A percentile compares a stretch with the other conserved stretches of the same genome.
These are phyloP conservation scores for Tachina lurida DNA, from an alignment of 2,888 invertebrate genomes.

Conservation along the genomic window DNA sequence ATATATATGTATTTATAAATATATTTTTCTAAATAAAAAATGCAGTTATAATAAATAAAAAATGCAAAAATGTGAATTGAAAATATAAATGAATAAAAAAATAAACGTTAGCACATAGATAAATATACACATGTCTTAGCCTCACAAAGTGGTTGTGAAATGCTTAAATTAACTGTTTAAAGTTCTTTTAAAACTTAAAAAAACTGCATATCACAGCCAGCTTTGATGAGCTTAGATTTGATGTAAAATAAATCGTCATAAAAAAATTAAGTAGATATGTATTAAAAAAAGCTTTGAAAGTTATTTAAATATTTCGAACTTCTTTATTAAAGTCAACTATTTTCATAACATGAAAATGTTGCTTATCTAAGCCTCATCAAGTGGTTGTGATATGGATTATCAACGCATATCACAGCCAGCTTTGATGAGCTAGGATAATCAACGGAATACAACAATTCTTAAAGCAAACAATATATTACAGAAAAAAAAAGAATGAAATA, in stretches of 20 bases:
- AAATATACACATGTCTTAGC: slow-evolving; percentile 75
- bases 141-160: slow-evolving; percentile 95
- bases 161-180: slow-evolving; percentile 81
- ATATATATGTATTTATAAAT: neutral
- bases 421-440: slow-evolving; percentile 92
- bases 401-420: slow-evolving; percentile 98
- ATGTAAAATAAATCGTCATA: slow-evolving; percentile 33
- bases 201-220: slow-evolving; percentile 97
- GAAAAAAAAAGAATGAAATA: slow-evolving; percentile 10
- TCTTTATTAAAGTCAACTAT: slow-evolving; percentile 57
- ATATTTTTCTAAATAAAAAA: slow-evolving; percentile 33
- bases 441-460: slow-evolving; percentile 80
- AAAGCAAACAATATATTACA: slow-evolving; percentile 11
- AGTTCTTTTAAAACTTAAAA: slow-evolving; percentile 74
- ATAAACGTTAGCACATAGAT: neutral
- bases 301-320: neutral
- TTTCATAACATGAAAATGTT: slow-evolving; percentile 77
- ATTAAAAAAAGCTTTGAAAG: neutral
- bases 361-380: slow-evolving; percentile 87
- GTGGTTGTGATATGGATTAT: slow-evolving; percentile 91
- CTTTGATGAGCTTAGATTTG: slow-evolving; percentile 92
- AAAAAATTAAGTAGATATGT: neutral
- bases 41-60: slow-evolving; percentile 9
- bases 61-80: neutral
- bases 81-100: neutral